Conservation (phyloP, 2,797 vertebrate genomes). For the Delichon dasypus region DNA sequence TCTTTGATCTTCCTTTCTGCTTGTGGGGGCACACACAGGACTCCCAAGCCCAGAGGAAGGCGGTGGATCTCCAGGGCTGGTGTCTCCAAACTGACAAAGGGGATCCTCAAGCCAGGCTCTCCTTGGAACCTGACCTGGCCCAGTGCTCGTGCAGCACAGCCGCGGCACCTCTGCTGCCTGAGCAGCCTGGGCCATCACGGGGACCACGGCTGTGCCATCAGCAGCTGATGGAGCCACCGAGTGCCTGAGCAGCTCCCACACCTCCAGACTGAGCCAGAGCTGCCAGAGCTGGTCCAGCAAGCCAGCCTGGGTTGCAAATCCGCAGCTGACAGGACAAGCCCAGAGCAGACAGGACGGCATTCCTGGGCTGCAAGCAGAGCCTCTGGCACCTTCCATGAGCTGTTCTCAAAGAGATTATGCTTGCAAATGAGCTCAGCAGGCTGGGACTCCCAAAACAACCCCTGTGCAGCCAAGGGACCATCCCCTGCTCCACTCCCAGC, state of each 20-base stretch:
- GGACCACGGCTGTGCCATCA: rapidly evolving
- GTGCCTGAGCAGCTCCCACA: slow-evolving; percentile 4
- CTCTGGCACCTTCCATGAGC: not conserved
- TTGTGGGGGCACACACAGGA: not conserved
- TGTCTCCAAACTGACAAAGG: not conserved
- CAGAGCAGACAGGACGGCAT: not conserved
- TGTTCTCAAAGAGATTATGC: not conserved
- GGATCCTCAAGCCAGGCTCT: not conserved
- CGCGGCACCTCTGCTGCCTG: not conserved
- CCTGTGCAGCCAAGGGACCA: not conserved
- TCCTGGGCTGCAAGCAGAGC: not conserved
- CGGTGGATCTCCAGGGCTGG: not conserved
- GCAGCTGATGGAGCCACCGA: rapidly evolving
- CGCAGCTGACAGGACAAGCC: slow-evolving; percentile 35
- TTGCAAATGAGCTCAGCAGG: slow-evolving; percentile 9
- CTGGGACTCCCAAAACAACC: not conserved
- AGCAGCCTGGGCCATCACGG: not conserved
- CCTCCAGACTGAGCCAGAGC: not conserved
- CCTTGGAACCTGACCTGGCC: not conserved
- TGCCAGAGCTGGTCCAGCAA: slow-evolving; percentile 35
- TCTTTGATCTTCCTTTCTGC: not conserved
- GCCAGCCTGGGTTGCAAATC: slow-evolving; percentile 46
- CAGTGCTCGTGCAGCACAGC: not conserved
- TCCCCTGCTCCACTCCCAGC: not conserved
- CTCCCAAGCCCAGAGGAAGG: not conserved